Evolutionary conservation across 2,888 invertebrate species (phyloP), one percentile per base, ranked within the genome.

Genomic region (Idaea biselata): DNA sequence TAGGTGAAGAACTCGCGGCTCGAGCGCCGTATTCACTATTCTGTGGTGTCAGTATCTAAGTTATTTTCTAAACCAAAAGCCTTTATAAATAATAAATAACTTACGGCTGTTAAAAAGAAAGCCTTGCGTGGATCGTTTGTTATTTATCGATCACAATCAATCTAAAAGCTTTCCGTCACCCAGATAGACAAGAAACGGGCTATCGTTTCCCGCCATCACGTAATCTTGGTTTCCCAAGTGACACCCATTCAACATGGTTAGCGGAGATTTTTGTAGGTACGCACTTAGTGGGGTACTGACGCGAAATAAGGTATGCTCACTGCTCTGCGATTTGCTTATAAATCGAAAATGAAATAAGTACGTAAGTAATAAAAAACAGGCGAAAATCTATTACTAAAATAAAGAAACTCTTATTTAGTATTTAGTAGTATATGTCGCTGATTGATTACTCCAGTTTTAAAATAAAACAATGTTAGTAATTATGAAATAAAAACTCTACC

Each of bases 221-320:
- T 44, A 3, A 33, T 68, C 61, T 67, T 61, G 62, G 71, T 72
- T 70, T 74, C 76, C 73, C 73, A 68, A 69, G 75, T 74, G 79
- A 76, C 77, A 74, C 68, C 68, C 67, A 73, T 76, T 77, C 73
- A 72, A 69, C 69, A 65, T 63, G 63, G 63, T 66, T 33, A 8
- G 44, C 11, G 44, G 14, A 44, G 5, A 44, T 44, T 44, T 44
- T 44, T 11, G 44, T 44, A 44, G 44, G 44, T 44, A 44, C 7
- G 8, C 14, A 44, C 44, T 44, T 44, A 1, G 44, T 44, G 14
- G 14, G 44, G 33, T 33, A 33, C 14, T 11, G 5, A 44, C 14
- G 11, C 14, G 14, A 44, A 44, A 11, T 44, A 44, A 11, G 11
- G 7, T 3, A 3, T 7, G 3, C 44, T 44, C 0, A 3, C 14